A percentile compares a stretch with the other conserved stretches of the same genome.
phyloP scores from a whole-genome alignment of 2,888 invertebrate species.

The Limnephilus rhombicus region DNA sequence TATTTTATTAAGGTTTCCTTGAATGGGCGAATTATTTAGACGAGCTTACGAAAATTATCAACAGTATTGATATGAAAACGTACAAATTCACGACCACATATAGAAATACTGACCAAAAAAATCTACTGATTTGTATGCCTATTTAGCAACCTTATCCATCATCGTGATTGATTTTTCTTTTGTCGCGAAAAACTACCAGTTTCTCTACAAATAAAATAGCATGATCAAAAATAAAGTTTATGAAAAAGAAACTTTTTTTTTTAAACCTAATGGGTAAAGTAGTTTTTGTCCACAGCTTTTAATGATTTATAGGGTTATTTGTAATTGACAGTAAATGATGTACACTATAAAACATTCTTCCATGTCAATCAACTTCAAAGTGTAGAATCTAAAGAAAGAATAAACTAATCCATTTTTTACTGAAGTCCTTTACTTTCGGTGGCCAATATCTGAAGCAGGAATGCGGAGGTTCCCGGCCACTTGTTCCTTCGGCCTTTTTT shows the following conservation, averaged over 20 bases:
- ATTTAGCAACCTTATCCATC: not conserved
- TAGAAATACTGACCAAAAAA: not conserved
- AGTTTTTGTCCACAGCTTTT: not conserved
- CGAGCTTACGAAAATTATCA: not conserved
- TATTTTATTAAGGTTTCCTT: not conserved
- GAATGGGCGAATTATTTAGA: not conserved
- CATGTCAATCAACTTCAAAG: slow-evolving; percentile 5
- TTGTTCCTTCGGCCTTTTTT: not conserved
- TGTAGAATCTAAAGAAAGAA: not conserved
- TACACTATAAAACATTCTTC: not conserved
- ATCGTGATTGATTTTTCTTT: not conserved
- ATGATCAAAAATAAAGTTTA: not conserved
- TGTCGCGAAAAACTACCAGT: not conserved
- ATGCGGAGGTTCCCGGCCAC: not conserved
- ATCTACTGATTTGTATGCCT: too few relatives aligned
- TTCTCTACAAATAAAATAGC: not conserved
- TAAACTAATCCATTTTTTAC: not conserved
- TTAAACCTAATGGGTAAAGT: not conserved
- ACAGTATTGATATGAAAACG: not conserved
- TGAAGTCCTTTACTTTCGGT: not conserved
- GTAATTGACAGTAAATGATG: not conserved
- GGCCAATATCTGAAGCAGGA: not conserved
- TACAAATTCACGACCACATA: not conserved
- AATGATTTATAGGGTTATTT: not conserved
- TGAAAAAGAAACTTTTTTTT: too few relatives aligned